Evolutionary conservation across 1,140 invertebrate species (phyloP), one percentile per base, ranked within the genome.

Genomic region (Anoplophora glabripennis): DNA sequence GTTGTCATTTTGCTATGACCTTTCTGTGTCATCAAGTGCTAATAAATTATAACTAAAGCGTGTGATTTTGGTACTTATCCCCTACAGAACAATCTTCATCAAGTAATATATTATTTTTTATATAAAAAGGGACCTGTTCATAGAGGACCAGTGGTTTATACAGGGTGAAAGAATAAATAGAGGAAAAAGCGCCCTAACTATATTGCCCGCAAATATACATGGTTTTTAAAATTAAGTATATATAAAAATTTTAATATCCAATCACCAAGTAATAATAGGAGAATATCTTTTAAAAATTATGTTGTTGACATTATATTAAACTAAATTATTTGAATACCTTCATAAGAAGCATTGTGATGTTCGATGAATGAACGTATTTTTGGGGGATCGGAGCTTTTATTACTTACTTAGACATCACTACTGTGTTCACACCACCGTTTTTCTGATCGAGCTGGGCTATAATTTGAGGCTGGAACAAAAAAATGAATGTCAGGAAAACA

Each of bases 371-470:
- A 72, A 65, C 53, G 54, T 53, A 53, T 53, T 59, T 53, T 64
- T 57, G 57, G 47, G 38, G 51, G 46, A 38, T 44, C 40, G 15
- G 41, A 57, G 44, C 44, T 59, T 59, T 52, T 52, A 45, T 57
- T 70, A 73, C 73, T 75, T 74, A 75, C 73, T 73, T 75, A 65
- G 71, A 67, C 72, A 75, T 75, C 56, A 75, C 57, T 37, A 71
- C 65, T 51, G 71, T 68, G 67, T 69, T 72, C 59, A 75, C 71
- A 66, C 70, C 73, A 66, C 69, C 72, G 65, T 64, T 68, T 74
- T 75, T 75, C 65, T 72, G 68, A 69, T 74, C 73, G 52, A 72
- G 54, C 64, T 74, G 72, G 55, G 68, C 65, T 56, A 75, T 73
- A 73, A 59, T 66, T n/a, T n/a, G n/a, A 72, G 70, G 59, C 70